phyloP scores from a whole-genome alignment of 2,888 invertebrate species.

The Leptinotarsa tumamoca region DNA sequence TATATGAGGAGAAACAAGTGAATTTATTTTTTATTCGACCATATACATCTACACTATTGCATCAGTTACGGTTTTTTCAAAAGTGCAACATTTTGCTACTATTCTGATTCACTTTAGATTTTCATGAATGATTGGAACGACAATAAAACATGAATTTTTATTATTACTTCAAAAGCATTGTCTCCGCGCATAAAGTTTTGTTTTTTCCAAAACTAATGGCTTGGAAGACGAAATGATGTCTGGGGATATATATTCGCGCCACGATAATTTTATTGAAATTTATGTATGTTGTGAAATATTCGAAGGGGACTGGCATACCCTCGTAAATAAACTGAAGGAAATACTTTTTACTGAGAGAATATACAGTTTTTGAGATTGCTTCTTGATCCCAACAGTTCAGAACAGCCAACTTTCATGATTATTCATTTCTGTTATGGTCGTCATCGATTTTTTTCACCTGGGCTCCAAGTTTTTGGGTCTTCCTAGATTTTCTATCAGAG shows the following conservation, averaged over 20 bases:
- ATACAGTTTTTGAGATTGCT: neutral
- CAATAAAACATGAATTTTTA: neutral
- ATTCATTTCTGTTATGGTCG: too few relatives aligned
- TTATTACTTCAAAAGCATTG: neutral
- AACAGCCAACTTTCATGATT: too few relatives aligned
- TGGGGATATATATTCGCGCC: conserved; percentile 50
- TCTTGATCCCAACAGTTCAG: neutral
- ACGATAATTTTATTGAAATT: conserved; percentile 52
- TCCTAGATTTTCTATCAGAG: too few relatives aligned
- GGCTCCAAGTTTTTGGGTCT: too few relatives aligned
- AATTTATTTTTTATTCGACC: too few relatives aligned
- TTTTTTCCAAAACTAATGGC: conserved; percentile 53
- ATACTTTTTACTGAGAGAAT: neutral
- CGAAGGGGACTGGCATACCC: neutral
- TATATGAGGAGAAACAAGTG: too few relatives aligned
- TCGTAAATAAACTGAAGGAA: neutral
- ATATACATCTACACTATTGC: too few relatives aligned
- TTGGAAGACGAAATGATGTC: conserved; percentile 49
- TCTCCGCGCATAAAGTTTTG: conserved; percentile 43
- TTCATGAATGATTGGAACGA: neutral
- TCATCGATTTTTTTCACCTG: too few relatives aligned
- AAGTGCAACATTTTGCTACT: too few relatives aligned
- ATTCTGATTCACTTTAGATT: neutral
- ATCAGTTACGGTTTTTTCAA: too few relatives aligned
- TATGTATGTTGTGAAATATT: conserved; percentile 36